Evolutionary conservation across 2,797 vertebrate genomes (phyloP).

Genomic region (Falco peregrinus): DNA sequence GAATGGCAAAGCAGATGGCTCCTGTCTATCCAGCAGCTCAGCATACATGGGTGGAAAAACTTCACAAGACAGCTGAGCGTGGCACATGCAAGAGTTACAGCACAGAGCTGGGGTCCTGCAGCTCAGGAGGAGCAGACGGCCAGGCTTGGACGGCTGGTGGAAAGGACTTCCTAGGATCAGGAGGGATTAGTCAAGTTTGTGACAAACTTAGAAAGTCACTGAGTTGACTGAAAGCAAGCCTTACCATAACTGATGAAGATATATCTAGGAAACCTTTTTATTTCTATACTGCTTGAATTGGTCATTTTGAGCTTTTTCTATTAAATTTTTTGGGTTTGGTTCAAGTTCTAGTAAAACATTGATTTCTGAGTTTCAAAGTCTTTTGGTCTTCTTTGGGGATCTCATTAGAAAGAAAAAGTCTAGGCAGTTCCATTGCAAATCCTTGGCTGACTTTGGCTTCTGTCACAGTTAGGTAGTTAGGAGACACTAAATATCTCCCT

Average conservation of each 20-base stretch:
- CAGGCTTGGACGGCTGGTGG: not conserved
- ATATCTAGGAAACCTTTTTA: not conserved
- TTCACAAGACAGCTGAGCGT: not conserved
- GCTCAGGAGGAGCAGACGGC: not conserved
- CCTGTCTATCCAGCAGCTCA: constrained; percentile 43
- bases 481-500: not conserved
- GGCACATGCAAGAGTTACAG: not conserved
- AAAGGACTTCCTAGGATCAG: not conserved
- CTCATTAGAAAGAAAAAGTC: constrained; percentile 39
- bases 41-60: not conserved
- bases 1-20: constrained; percentile 40
- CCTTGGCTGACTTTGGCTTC: not conserved
- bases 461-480: not conserved
- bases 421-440: not conserved
- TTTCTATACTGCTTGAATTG: not conserved
- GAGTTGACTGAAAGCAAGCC: not conserved
- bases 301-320: not conserved
- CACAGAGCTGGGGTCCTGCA: not conserved
- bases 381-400: constrained; percentile 22
- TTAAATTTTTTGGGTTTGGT: not conserved
- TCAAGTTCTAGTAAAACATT: not conserved
- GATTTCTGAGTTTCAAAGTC: not conserved
- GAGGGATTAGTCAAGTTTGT: not conserved
- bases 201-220: not conserved
- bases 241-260: not conserved